These are phyloP conservation scores for Paracanthobrama guichenoti DNA, from an alignment of 2,113 vertebrate genomes.

Conservation along the genomic window DNA sequence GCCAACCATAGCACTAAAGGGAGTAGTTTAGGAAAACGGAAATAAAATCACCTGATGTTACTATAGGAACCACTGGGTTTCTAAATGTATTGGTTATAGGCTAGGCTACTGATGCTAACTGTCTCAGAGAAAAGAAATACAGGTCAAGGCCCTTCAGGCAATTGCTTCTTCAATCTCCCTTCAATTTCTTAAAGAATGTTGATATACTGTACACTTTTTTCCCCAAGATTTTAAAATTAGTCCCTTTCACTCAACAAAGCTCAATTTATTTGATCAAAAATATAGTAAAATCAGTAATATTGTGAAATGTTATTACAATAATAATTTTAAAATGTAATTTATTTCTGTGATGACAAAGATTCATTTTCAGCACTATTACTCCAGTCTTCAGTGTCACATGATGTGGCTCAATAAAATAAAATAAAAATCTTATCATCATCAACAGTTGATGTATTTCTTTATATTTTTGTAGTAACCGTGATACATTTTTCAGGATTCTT, in stretches of 20 bases:
- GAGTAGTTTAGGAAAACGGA: conserved; percentile 15
- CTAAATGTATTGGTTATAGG: neutral
- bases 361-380: neutral
- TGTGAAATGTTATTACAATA: neutral
- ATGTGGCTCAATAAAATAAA: neutral
- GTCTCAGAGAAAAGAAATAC: neutral
- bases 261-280: too few species aligned
- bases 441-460: neutral
- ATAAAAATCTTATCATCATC: neutral
- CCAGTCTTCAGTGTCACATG: neutral
- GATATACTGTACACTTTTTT: too few species aligned
- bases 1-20: conserved; percentile 51
- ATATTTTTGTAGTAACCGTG: neutral
- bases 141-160: neutral
- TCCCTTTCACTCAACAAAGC: too few species aligned
- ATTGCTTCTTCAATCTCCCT: neutral
- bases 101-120: neutral
- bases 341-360: neutral
- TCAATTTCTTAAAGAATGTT: too few species aligned
- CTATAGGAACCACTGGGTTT: conserved; percentile 22
- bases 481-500: neutral
- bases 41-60: conserved; percentile 49
- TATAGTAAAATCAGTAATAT: neutral
- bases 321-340: neutral
- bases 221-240: too few species aligned